These are phyloP conservation scores for Silurus lanzhouensis DNA, from an alignment of 2,797 vertebrate genomes.

Conservation along the genomic window DNA sequence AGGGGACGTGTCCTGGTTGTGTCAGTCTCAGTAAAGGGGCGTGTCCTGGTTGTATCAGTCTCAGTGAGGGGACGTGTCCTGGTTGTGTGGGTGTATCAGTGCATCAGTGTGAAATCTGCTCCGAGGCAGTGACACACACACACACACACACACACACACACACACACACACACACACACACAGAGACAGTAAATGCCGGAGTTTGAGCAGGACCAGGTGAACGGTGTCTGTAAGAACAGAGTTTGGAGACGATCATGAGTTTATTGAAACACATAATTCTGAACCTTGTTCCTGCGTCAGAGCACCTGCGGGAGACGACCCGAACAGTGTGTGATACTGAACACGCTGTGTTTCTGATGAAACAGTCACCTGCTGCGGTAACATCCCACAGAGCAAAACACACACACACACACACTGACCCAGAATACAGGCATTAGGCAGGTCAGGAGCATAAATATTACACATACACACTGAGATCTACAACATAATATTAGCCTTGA, in stretches of 20 bases:
- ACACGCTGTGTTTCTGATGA: constrained; percentile 50
- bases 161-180: neutral
- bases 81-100: neutral
- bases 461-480: neutral
- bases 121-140: neutral
- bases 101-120: neutral
- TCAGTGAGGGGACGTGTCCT: neutral
- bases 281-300: neutral
- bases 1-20: neutral
- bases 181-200: neutral
- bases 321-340: constrained; percentile 23
- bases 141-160: too few species aligned
- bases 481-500: neutral
- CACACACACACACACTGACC: neutral
- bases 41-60: neutral
- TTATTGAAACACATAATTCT: neutral
- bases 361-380: constrained; percentile 33
- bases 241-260: neutral
- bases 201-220: neutral
- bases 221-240: neutral
- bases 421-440: constrained; percentile 3
- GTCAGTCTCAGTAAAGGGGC: neutral
- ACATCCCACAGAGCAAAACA: constrained; percentile 36
- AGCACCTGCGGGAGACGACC: constrained; percentile 4
- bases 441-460: neutral